Evolutionary conservation across 2,113 vertebrate genomes (phyloP).

Genomic region (Triplophysa rosa): DNA sequence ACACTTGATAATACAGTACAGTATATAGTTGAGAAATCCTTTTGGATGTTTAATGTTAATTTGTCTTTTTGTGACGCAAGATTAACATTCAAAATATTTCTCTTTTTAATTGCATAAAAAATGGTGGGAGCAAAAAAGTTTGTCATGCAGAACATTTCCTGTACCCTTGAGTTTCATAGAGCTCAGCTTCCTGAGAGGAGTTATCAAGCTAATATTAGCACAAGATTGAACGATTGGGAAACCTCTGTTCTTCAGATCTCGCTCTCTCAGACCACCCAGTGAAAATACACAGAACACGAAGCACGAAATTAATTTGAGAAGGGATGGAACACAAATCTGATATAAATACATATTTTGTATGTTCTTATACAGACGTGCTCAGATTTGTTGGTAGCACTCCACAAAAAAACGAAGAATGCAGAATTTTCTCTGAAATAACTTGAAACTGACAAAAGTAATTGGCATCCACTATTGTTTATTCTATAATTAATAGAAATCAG

Average conservation of each 20-base stretch:
- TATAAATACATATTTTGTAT: too few species aligned
- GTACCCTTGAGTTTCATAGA: constrained; percentile 53
- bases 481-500: too few species aligned
- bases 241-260: background rate
- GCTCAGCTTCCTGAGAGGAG: constrained; percentile 53
- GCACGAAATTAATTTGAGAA: background rate
- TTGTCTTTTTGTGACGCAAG: background rate
- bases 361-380: too few species aligned
- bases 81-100: too few species aligned
- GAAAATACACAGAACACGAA: too few species aligned
- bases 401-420: too few species aligned
- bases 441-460: too few species aligned
- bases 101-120: background rate
- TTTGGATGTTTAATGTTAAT: background rate
- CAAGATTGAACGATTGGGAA: constrained; percentile 35
- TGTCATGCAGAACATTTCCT: constrained; percentile 52
- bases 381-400: too few species aligned
- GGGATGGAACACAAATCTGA: background rate
- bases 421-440: too few species aligned
- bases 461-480: too few species aligned
- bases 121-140: constrained; percentile 8
- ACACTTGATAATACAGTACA: too few species aligned
- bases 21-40: too few species aligned
- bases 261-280: constrained; percentile 43
- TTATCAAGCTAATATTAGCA: constrained; percentile 55